Conservation (phyloP, 2,888 invertebrate species). For the Rhabditoides inermis region DNA sequence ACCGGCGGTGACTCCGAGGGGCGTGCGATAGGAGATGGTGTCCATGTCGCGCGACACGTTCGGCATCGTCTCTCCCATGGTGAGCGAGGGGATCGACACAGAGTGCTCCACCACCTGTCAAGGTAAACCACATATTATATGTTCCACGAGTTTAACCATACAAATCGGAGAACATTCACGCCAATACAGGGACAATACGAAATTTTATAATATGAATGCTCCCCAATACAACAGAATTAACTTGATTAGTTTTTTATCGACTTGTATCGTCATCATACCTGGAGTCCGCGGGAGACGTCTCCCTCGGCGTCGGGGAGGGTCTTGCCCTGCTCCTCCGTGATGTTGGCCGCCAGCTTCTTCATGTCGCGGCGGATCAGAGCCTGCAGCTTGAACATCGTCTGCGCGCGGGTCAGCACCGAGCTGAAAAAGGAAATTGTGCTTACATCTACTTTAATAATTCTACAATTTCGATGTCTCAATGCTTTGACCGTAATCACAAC, state of each 20-base stretch:
- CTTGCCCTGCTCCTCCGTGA: slow-evolving; percentile 93
- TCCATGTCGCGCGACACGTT: slow-evolving; percentile 83
- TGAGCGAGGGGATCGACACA: slow-evolving; percentile 81
- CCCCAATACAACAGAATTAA: too few relatives aligned
- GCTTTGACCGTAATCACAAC: too few relatives aligned
- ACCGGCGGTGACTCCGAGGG: slow-evolving; percentile 84
- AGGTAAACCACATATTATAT: too few relatives aligned
- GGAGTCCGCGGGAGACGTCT: slow-evolving; percentile 89
- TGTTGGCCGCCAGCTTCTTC: slow-evolving; percentile 77
- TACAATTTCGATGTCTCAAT: too few relatives aligned
- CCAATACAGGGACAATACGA: too few relatives aligned
- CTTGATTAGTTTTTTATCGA: too few relatives aligned
- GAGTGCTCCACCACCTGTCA: slow-evolving; percentile 93
- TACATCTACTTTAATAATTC: too few relatives aligned
- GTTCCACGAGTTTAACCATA: too few relatives aligned
- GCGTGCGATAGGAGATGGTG: slow-evolving; percentile 79
- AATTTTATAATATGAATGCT: too few relatives aligned
- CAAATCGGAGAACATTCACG: too few relatives aligned
- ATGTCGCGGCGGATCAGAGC: slow-evolving; percentile 77
- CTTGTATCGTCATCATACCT: too few relatives aligned
- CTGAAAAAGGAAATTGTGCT: too few relatives aligned
- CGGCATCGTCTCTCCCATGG: slow-evolving; percentile 82
- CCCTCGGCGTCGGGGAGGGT: slow-evolving; percentile 93
- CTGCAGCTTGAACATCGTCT: slow-evolving; percentile 79
- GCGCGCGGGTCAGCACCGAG: slow-evolving; percentile 83